Percentiles rank a stretch among this genome's conserved stretches.
Conservation (phyloP, 1,140 invertebrate species). For the Apis laboriosa region DNA sequence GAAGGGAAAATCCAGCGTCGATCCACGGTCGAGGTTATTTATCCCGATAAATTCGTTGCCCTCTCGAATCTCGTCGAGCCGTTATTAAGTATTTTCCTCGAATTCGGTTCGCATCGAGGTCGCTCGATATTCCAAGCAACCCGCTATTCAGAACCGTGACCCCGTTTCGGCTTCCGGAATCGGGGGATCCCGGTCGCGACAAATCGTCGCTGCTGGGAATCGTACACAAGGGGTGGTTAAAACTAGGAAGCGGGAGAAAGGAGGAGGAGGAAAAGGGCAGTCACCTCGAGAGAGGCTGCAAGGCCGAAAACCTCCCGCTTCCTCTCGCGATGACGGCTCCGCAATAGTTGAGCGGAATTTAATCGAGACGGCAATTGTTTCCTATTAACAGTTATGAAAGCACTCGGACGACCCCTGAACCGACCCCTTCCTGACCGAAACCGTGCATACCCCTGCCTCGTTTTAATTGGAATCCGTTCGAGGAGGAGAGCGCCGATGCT, state of each 20-base stretch:
- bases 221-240: background rate
- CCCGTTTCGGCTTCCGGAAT: background rate
- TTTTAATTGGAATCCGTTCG: constrained; percentile 41
- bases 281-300: constrained; percentile 25
- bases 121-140: constrained; percentile 3
- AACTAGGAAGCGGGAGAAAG: constrained; percentile 22
- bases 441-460: background rate
- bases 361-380: constrained; percentile 62
- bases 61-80: background rate
- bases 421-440: background rate
- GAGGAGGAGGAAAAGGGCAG: constrained; percentile 16
- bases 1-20: background rate
- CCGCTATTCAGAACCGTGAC: constrained; percentile 8
- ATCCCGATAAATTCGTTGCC: background rate
- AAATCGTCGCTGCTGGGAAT: constrained; percentile 14
- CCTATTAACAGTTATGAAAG: constrained; percentile 62
- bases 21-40: background rate
- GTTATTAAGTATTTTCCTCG: background rate
- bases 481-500: background rate
- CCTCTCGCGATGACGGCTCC: background rate
- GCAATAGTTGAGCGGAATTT: constrained; percentile 61
- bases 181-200: background rate
- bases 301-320: background rate
- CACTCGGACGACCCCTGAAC: constrained; percentile 43
- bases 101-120: background rate